Conservation (phyloP, 2,888 invertebrate genomes). For the Alviniconcha strummeri region DNA sequence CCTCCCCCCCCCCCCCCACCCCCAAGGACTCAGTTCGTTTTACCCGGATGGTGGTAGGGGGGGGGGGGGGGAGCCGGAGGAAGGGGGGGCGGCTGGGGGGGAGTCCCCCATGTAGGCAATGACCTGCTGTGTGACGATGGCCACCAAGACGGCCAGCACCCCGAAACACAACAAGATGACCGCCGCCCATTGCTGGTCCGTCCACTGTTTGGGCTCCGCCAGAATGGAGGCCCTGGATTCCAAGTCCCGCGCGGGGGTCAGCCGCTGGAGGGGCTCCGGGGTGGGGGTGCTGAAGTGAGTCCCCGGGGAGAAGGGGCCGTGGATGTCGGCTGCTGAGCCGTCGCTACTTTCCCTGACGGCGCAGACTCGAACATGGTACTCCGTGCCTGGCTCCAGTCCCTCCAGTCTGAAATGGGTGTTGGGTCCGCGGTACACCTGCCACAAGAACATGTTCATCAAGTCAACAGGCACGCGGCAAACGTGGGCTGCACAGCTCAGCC, state of each 20-base stretch:
- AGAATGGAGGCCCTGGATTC: slow-evolving; percentile 37
- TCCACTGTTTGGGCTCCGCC: slow-evolving; percentile 70
- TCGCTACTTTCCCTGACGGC: slow-evolving; percentile 79
- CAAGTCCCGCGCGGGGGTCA: slow-evolving; percentile 42
- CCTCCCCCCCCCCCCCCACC: too few relatives aligned
- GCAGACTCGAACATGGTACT: slow-evolving; percentile 87
- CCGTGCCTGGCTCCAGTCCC: slow-evolving; percentile 83
- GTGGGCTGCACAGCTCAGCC: too few relatives aligned
- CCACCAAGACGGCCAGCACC: slow-evolving; percentile 79
- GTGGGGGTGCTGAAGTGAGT: slow-evolving; percentile 78
- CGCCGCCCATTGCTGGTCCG: slow-evolving; percentile 80
- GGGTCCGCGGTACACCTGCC: slow-evolving; percentile 75
- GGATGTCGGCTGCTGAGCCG: slow-evolving; percentile 76
- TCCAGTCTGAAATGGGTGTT: slow-evolving; percentile 76
- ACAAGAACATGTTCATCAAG: too few relatives aligned
- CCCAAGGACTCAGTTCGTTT: too few relatives aligned
- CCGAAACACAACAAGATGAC: slow-evolving; percentile 80
- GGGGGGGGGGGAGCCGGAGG: slow-evolving; percentile 1
- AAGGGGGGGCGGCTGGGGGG: not conserved
- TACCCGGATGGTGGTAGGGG: too few relatives aligned
- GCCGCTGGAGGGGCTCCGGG: slow-evolving; percentile 56
- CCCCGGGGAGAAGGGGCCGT: slow-evolving; percentile 82
- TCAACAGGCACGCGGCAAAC: too few relatives aligned
- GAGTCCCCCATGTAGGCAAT: slow-evolving; percentile 42
- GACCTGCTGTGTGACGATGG: slow-evolving; percentile 77